Base-by-base conservation (phyloP, 2,113 vertebrate genomes). In the Tyrannus savana region DNA sequence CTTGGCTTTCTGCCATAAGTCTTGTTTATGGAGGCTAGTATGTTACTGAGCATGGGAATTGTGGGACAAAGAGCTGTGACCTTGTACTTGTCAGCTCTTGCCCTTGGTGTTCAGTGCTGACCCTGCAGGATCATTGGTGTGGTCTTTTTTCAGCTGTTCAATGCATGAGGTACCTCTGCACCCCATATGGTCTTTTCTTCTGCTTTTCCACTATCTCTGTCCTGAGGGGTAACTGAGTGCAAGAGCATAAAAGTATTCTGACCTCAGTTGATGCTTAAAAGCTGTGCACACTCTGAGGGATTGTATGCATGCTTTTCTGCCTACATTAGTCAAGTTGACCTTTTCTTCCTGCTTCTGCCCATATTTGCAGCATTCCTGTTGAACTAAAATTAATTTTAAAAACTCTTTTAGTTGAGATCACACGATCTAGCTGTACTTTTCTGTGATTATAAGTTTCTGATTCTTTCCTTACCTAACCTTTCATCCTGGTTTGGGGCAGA, bases 31-130 rank as follows among this genome's bases (percentile, higher is more conserved):
- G 59, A 90, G 58, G 17, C 8, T 77, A 63, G 25, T n/a, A 49
- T 19, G 47, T 60, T n/a, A 64, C 8, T 87, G 56, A 87, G 12
- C 41, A 44, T 21, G 46, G 53, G 23, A 81, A 60, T 15, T n/a
- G 19, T 39, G 37, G 62, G 84, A 77, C 55, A 75, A 71, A 52
- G 31, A 47, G 16, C 72, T 46, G 7, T 35, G 55, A 67, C 75
- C 35, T 80, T 73, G 30, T n/a, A 25, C 71, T 88, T 81, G n/a
- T 76, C 77, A 84, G 82, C 46, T 81, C 52, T 78, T 90, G 50
- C 25, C 22, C 50, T 22, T 21, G 24, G 8, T 67, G 31, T 46
- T 81, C 47, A 24, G 13, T 42, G 35, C 44, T 89, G 74, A 80
- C 39, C 18, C 39, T 75, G 50, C 5, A 3, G 12, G 66, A 64